Evolutionary conservation across 2,888 invertebrate genomes (phyloP).

Genomic region (Hydropsyche betteni): DNA sequence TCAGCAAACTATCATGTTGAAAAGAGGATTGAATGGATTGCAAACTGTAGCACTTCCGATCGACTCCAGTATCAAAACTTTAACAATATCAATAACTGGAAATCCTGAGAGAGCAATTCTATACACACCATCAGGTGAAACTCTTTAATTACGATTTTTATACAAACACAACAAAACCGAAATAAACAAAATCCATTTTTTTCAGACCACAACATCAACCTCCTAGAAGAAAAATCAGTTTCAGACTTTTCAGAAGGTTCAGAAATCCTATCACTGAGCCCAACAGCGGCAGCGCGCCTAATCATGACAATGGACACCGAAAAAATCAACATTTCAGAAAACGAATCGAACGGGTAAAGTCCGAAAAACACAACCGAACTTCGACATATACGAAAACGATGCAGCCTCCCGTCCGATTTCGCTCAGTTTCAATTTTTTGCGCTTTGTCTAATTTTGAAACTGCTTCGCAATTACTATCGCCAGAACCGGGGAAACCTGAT

Average conservation of each 20-base stretch:
- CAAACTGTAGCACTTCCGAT: conserved; percentile 62
- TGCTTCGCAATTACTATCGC: background rate
- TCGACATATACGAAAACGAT: no score
- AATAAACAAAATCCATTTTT: background rate
- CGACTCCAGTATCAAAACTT: conserved; percentile 60
- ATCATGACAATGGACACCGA: conserved; percentile 9
- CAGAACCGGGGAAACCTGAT: conserved; percentile 15
- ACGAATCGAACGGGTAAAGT: conserved; percentile 19
- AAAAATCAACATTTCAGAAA: conserved; percentile 13
- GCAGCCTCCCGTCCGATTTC: no score
- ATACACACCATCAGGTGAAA: conserved; percentile 62
- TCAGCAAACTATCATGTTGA: conserved; percentile 59
- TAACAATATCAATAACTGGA: conserved; percentile 61
- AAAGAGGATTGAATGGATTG: conserved; percentile 59
- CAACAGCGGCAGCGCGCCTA: conserved; percentile 27
- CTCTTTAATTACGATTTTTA: background rate
- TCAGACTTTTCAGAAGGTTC: conserved; percentile 24
- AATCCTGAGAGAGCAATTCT: conserved; percentile 63
- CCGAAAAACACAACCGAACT: no score
- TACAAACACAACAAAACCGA: background rate
- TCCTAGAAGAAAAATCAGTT: conserved; percentile 21
- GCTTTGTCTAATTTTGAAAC: no score
- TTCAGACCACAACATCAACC: conserved; percentile 22
- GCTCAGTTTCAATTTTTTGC: no score
- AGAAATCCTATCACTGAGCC: conserved; percentile 21